Percentiles rank a stretch among this genome's conserved stretches.
These are phyloP conservation scores for Epizoanthus stellaris DNA, from an alignment of 92 coral and sea anemone species.

Conservation along the genomic window DNA sequence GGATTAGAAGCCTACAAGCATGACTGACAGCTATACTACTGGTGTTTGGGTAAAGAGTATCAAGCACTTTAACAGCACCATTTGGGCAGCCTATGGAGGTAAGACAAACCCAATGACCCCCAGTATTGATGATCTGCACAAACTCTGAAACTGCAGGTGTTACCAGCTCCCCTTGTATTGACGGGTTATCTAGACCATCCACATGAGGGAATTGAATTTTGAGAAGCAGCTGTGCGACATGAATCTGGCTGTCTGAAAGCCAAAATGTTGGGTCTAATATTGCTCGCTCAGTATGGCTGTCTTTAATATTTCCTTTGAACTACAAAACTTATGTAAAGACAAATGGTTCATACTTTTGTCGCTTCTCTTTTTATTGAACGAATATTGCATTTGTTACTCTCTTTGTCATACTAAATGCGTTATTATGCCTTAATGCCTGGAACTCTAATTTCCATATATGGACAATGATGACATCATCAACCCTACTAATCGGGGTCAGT, in stretches of 20 bases:
- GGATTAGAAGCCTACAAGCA: slow-evolving; percentile 24
- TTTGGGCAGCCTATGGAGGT: slow-evolving; percentile 34
- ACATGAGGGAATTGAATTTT: slow-evolving; percentile 26
- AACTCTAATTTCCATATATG: no score
- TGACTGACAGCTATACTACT: slow-evolving; percentile 37
- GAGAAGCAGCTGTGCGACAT: slow-evolving; percentile 42
- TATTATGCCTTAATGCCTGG: no score
- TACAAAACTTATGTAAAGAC: no score
- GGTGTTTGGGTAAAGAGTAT: slow-evolving; percentile 44
- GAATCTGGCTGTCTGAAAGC: slow-evolving; percentile 32
- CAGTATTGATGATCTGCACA: slow-evolving; percentile 34
- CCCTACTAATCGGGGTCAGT: no score
- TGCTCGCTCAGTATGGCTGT: not conserved
- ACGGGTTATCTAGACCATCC: slow-evolving; percentile 30
- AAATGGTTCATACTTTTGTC: no score
- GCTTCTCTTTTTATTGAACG: no score
- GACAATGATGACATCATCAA: no score
- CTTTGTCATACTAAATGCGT: no score
- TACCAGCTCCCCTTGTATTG: slow-evolving; percentile 24
- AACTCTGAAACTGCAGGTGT: slow-evolving; percentile 31
- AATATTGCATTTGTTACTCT: no score
- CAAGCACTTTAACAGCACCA: slow-evolving; percentile 47
- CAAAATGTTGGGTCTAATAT: slow-evolving; percentile 17
- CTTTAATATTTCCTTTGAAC: no score
- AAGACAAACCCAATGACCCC: slow-evolving; percentile 39